Evolutionary conservation across 2,888 invertebrate genomes (phyloP).

Genomic region (Corbicula japonica): DNA sequence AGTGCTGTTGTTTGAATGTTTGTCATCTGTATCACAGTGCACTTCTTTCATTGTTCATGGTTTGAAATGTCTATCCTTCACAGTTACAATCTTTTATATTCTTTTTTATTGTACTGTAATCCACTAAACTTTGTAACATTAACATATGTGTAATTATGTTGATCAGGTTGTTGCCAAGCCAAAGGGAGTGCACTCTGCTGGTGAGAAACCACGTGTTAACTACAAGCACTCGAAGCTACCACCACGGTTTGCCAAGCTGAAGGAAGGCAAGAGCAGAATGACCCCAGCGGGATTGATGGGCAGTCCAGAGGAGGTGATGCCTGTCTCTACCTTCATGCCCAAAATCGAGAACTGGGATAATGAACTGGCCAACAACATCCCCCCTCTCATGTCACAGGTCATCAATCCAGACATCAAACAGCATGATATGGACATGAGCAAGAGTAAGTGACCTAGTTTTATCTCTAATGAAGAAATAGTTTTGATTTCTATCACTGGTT

Average conservation of each 20-base stretch:
- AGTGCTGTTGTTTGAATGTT: too few species aligned
- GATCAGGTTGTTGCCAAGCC: constrained; percentile 81
- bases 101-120: neutral
- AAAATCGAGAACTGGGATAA: constrained; percentile 87
- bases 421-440: constrained; percentile 50
- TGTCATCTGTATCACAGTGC: too few species aligned
- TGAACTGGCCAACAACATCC: constrained; percentile 85
- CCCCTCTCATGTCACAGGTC: constrained; percentile 62
- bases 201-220: constrained; percentile 71
- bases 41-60: too few species aligned
- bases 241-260: constrained; percentile 93
- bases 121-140: too few species aligned
- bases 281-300: constrained; percentile 59
- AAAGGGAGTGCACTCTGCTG: constrained; percentile 74
- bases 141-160: neutral
- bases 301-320: constrained; percentile 34
- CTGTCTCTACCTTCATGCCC: constrained; percentile 76
- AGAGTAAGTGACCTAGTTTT: constrained; percentile 53
- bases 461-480: too few species aligned
- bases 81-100: neutral
- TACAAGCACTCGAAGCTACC: constrained; percentile 90
- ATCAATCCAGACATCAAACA: constrained; percentile 56
- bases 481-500: too few species aligned
- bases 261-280: constrained; percentile 87
- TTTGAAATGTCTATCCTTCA: too few species aligned